phyloP scores from a whole-genome alignment of 2,888 invertebrate genomes.

The Tachystola acroxantha region DNA sequence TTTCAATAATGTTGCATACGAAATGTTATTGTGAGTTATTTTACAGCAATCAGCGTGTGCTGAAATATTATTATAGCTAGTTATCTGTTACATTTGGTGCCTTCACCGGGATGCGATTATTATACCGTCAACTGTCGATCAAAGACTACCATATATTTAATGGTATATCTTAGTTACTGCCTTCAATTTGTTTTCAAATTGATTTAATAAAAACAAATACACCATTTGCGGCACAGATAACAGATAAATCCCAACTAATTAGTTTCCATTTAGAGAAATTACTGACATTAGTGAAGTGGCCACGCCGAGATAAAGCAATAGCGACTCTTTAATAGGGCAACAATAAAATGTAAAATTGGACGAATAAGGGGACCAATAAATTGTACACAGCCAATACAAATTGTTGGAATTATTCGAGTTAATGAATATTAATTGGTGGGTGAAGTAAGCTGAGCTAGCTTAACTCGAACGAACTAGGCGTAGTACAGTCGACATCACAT shows the following conservation, averaged over 20 bases:
- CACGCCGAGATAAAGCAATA: conserved; percentile 31
- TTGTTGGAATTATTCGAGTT: conserved; percentile 42
- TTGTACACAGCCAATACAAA: conserved; percentile 46
- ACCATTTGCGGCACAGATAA: background rate
- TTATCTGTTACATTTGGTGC: too few species aligned
- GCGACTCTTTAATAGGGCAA: conserved; percentile 24
- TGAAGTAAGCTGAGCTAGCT: conserved; percentile 1
- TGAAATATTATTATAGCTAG: too few species aligned
- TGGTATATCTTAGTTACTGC: too few species aligned
- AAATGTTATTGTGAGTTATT: too few species aligned
- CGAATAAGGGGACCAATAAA: conserved; percentile 41
- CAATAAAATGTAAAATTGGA: conserved; percentile 33
- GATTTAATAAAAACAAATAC: background rate
- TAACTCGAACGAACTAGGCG: too few species aligned
- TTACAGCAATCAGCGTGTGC: too few species aligned
- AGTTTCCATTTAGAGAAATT: conserved; percentile 4
- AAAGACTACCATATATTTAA: too few species aligned
- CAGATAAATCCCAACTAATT: conserved; percentile 3
- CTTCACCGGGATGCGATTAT: too few species aligned
- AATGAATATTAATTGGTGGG: conserved; percentile 41
- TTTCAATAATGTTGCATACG: too few species aligned
- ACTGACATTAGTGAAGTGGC: background rate
- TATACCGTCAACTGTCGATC: too few species aligned
- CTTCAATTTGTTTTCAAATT: conserved; percentile 7
- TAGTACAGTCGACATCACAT: too few species aligned